phyloP scores from a whole-genome alignment of 2,797 vertebrate genomes.

The Ataeniobius toweri region DNA sequence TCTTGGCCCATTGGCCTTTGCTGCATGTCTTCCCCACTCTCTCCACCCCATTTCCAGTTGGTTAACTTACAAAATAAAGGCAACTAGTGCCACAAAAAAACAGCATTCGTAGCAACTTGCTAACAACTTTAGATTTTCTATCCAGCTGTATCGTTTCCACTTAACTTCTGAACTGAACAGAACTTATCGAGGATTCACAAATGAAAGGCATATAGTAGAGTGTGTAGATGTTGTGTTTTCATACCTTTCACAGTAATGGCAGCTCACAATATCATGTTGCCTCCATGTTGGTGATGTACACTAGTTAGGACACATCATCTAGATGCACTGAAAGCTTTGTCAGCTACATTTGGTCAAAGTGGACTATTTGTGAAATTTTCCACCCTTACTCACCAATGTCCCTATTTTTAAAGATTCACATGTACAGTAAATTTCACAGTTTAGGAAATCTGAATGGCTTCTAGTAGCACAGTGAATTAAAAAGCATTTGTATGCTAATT shows the following conservation, averaged over 20 bases:
- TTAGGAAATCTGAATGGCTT: background rate
- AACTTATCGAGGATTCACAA: background rate
- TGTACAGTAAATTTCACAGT: background rate
- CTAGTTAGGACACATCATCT: background rate
- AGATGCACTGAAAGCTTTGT: slow-evolving; percentile 1
- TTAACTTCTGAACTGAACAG: background rate
- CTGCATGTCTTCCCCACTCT: too few species aligned
- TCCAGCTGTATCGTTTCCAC: background rate
- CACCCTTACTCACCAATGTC: background rate
- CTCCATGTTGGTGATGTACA: background rate
- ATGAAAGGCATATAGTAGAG: background rate
- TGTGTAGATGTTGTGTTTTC: background rate
- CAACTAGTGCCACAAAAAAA: too few species aligned
- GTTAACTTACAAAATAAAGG: too few species aligned
- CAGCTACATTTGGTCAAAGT: background rate
- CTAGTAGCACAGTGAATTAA: background rate
- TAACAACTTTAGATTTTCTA: background rate
- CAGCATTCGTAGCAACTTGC: too few species aligned
- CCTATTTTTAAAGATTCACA: background rate
- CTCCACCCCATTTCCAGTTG: too few species aligned
- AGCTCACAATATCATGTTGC: background rate
- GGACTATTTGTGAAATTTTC: background rate
- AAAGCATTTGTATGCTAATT: background rate
- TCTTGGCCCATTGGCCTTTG: too few species aligned
- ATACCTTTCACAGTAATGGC: background rate